phyloP scores from a whole-genome alignment of 2,113 vertebrate species.

The Oncorhynchus mykiss region DNA sequence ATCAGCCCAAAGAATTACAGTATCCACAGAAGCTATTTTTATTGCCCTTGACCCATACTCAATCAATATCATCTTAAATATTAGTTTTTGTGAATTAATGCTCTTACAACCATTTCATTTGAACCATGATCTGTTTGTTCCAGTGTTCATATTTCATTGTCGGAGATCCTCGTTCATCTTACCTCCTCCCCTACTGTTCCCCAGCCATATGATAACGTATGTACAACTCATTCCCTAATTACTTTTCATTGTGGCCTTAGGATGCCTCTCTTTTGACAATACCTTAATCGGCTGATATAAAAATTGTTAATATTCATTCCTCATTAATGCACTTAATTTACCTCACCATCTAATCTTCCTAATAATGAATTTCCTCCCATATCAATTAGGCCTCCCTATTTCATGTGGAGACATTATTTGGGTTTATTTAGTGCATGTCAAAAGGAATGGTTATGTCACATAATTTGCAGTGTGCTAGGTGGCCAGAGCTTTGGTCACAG shows the following conservation, averaged over 20 bases:
- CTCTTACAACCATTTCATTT: background rate
- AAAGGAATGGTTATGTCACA: slow-evolving; percentile 53
- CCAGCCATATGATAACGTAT: slow-evolving; percentile 11
- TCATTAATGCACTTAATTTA: slow-evolving; percentile 70
- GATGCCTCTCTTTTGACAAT: slow-evolving; percentile 31
- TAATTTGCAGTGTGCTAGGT: slow-evolving; percentile 25
- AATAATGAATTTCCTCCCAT: slow-evolving; percentile 68
- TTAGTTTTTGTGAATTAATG: background rate
- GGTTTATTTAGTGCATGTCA: slow-evolving; percentile 65
- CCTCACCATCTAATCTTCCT: slow-evolving; percentile 64
- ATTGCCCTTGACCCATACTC: background rate
- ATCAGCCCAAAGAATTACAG: too few species aligned
- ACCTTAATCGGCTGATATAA: slow-evolving; percentile 50
- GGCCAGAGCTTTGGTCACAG: slow-evolving; percentile 42
- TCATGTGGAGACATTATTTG: slow-evolving; percentile 62
- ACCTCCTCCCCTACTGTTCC: slow-evolving; percentile 6
- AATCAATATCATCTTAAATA: background rate
- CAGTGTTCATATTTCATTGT: slow-evolving; percentile 8
- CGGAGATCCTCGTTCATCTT: slow-evolving; percentile 5
- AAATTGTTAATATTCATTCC: slow-evolving; percentile 66
- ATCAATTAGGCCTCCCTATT: slow-evolving; percentile 62
- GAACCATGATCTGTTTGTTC: background rate
- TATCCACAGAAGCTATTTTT: too few species aligned
- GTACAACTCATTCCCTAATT: slow-evolving; percentile 32
- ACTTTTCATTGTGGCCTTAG: slow-evolving; percentile 33